phyloP scores from a whole-genome alignment of 1,140 invertebrate species.

The Drosophila eugracilis region DNA sequence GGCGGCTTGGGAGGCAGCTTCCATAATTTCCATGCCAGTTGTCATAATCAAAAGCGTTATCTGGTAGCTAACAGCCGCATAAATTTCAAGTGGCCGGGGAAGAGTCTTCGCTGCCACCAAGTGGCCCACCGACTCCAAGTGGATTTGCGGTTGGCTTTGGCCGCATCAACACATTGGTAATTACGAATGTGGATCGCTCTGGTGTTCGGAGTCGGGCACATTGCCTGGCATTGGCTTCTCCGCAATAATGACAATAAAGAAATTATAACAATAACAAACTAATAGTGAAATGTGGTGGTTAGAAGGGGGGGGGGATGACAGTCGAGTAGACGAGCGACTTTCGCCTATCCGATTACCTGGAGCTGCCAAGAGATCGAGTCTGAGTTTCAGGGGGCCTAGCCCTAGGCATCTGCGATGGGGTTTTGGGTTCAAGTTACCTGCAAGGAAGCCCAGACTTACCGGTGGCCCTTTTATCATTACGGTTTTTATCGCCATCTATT shows the following conservation, averaged over 20 bases:
- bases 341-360: constrained; percentile 77
- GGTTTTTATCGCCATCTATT: constrained; percentile 3
- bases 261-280: constrained; percentile 82
- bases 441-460: constrained; percentile 27
- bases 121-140: constrained; percentile 63
- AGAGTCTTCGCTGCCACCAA: constrained; percentile 45
- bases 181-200: constrained; percentile 42
- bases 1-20: constrained; percentile 34
- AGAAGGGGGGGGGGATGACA: constrained; percentile 2
- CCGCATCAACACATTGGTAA: constrained; percentile 69
- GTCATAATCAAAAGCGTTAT: constrained; percentile 82
- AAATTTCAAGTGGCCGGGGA: constrained; percentile 72
- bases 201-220: constrained; percentile 33
- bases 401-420: constrained; percentile 19
- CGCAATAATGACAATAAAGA: constrained; percentile 75
- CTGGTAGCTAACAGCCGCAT: constrained; percentile 80
- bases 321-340: constrained; percentile 55
- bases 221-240: constrained; percentile 47
- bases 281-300: constrained; percentile 55
- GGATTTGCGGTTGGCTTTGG: constrained; percentile 76
- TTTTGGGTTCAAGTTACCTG: constrained; percentile 44
- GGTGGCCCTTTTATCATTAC: constrained; percentile 35
- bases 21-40: constrained; percentile 60
- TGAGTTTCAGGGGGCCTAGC: constrained; percentile 17
- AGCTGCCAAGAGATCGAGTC: constrained; percentile 22